Base-by-base conservation (phyloP, 2,888 invertebrate species). In the Heliconius erato region DNA sequence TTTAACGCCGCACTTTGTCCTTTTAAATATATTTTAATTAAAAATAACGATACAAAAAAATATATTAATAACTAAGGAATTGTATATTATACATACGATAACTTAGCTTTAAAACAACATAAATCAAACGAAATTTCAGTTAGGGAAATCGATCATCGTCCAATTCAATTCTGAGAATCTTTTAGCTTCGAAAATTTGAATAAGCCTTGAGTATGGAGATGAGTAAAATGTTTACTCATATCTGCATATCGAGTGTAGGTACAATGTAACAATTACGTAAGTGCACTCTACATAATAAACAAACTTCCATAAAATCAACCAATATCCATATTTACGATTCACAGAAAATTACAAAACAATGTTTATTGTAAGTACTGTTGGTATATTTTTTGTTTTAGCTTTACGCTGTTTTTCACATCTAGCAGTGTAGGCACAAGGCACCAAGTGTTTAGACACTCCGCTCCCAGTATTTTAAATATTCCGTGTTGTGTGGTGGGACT, bases 241-340 rank as follows among this genome's bases (percentile, higher is more conserved):
- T 63, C n/a, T 59, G 11, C 63, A 44, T 49, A 44, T 44, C 40
- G 16, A 76, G 59, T 74, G n/a, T 72, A 14, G 12, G 54, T 35
- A 63, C 76, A 35, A 59, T 76, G 63, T 63, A 76, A 76, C 14
- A 16, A 63, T 76, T 35, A 63, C 76, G 35, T 76, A 63, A 76
- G 35, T 63, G 63, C 76, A 76, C 76, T 63, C n/a, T 40, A 63
- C n/a, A n/a, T 63, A 26, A 63, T 76, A 63, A n/a, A 26, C 59
- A 63, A 40, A 63, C 35, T 12, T 12, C 59, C n/a, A 63, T 76
- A 63, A 63, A 76, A 35, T 32, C 35, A 63, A 76, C 3, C n/a
- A 35, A 35, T 59, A 11, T 74, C 7, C n/a, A 12, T 76, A 26
- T 63, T 76, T 76, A 40, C 59, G 35, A 76, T 63, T 76, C n/a